Conservation (phyloP, 2,888 invertebrate species). For the Tinea pellionella region DNA sequence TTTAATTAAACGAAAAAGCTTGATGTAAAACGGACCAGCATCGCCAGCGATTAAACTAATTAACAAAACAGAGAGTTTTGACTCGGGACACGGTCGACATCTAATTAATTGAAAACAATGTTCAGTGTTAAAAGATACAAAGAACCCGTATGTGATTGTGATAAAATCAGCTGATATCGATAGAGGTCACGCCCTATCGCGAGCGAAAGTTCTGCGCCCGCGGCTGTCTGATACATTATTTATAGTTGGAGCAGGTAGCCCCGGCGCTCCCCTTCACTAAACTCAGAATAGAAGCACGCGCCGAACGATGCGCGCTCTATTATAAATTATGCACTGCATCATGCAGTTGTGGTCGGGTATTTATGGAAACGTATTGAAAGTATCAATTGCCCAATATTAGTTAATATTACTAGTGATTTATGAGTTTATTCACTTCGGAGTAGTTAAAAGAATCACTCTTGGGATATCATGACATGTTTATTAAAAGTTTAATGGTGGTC, state of each 20-base stretch:
- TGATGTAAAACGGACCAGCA: background rate
- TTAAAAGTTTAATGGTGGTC: background rate
- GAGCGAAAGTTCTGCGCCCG: conserved; percentile 4
- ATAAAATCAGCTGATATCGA: conserved; percentile 8
- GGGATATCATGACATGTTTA: background rate
- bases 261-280: conserved; percentile 1
- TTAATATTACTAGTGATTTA: background rate
- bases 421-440: background rate
- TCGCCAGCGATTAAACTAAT: background rate
- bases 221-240: conserved; percentile 6
- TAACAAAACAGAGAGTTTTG: background rate
- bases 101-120: background rate
- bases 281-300: conserved; percentile 12
- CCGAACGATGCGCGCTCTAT: conserved; percentile 8
- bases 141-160: background rate
- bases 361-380: background rate
- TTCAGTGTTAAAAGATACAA: background rate
- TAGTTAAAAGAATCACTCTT: background rate
- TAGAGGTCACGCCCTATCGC: conserved; percentile 11
- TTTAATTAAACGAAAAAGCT: background rate
- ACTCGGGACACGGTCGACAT: background rate
- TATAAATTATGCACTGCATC: conserved; percentile 4
- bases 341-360: background rate
- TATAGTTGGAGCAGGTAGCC: conserved; percentile 11
- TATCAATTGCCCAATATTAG: conserved; percentile 8